phyloP scores from a whole-genome alignment of 1,140 invertebrate species.

The Bombus terrestris region DNA sequence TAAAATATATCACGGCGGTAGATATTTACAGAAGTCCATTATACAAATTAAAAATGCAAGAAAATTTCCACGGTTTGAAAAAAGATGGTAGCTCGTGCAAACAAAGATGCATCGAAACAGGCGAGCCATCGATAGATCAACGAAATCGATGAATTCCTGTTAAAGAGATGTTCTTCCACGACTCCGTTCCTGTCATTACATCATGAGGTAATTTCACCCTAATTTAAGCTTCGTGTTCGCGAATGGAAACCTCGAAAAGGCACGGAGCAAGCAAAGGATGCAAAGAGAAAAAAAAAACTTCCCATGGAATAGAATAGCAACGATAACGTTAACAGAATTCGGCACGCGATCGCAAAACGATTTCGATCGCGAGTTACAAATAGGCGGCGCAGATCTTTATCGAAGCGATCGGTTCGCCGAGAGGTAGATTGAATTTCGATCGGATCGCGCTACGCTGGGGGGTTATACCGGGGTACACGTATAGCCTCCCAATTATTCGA shows the following conservation, averaged over 20 bases:
- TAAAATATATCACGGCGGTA: too few relatives aligned
- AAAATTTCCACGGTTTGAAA: background rate
- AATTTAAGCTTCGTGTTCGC: background rate
- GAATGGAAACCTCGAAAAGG: background rate
- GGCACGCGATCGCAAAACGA: constrained; percentile 39
- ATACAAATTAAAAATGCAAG: background rate
- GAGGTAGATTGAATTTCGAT: constrained; percentile 66
- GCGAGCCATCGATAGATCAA: too few relatives aligned
- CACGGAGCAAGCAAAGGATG: background rate
- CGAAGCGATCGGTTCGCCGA: constrained; percentile 49
- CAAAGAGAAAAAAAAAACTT: background rate
- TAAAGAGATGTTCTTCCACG: too few relatives aligned
- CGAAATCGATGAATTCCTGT: too few relatives aligned
- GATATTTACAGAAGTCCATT: too few relatives aligned
- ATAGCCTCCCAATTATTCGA: constrained; percentile 66
- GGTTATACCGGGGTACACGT: constrained; percentile 50
- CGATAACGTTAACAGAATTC: constrained; percentile 24
- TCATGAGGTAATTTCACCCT: background rate
- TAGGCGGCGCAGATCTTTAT: constrained; percentile 56
- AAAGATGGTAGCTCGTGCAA: background rate
- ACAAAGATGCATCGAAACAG: too few relatives aligned
- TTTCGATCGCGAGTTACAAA: constrained; percentile 54
- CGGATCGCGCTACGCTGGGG: constrained; percentile 22
- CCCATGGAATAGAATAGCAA: background rate
- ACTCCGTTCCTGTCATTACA: background rate